phyloP scores from a whole-genome alignment of 2,888 invertebrate species.

The Nemapogon koenigi region DNA sequence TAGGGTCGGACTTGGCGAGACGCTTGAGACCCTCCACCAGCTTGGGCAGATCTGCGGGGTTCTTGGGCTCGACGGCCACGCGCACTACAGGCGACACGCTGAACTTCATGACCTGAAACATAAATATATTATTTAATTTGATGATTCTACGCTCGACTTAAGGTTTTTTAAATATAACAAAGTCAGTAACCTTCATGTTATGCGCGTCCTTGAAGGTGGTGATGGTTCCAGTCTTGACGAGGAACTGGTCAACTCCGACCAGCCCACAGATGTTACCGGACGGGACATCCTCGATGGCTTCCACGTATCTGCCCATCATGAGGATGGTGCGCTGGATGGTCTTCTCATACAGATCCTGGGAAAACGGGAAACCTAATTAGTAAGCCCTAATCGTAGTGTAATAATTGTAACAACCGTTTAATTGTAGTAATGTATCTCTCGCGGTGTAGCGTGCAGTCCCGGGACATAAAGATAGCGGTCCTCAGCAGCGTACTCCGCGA shows the following conservation, averaged over 20 bases:
- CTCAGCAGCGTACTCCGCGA: slow-evolving; percentile 63
- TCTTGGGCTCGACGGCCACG: slow-evolving; percentile 99
- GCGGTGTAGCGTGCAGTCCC: slow-evolving; percentile 69
- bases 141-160: no score
- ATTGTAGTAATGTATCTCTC: no score
- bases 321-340: slow-evolving; percentile 99
- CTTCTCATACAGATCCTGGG: slow-evolving; percentile 95
- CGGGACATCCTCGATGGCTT: slow-evolving; percentile 99
- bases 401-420: background rate
- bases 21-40: slow-evolving; percentile 98
- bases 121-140: background rate
- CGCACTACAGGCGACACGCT: slow-evolving; percentile 99
- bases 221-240: slow-evolving; percentile 99
- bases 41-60: slow-evolving; percentile 98
- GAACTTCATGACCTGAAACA: slow-evolving; percentile 95
- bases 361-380: no score
- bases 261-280: slow-evolving; percentile 99
- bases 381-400: background rate
- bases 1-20: slow-evolving; percentile 99
- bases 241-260: slow-evolving; percentile 99
- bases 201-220: slow-evolving; percentile 99
- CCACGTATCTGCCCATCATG: slow-evolving; percentile 99
- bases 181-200: slow-evolving; percentile 80
- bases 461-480: slow-evolving; percentile 85
- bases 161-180: background rate